phyloP scores from a whole-genome alignment of 2,797 vertebrate species.

The Antrozous pallidus region DNA sequence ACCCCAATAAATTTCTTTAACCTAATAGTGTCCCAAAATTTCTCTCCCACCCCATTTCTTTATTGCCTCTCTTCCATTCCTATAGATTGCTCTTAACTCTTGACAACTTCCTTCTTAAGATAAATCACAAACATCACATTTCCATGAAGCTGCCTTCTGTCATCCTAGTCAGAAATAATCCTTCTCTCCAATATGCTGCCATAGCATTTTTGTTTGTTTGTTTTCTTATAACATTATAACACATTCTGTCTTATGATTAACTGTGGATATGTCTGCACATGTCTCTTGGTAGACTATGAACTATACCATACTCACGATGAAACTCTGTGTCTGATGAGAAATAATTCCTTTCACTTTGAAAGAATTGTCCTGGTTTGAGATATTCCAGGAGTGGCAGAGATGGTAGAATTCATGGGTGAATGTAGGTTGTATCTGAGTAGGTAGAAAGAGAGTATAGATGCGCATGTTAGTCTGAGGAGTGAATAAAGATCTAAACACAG shows the following conservation, averaged over 20 bases:
- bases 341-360: not conserved
- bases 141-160: not conserved
- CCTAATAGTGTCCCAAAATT: not conserved
- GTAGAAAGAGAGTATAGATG: not conserved
- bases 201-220: not conserved
- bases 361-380: not conserved
- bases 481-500: not conserved
- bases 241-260: not conserved
- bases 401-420: not conserved
- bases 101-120: conserved; percentile 8
- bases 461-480: not conserved
- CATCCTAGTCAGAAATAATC: not conserved
- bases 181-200: not conserved
- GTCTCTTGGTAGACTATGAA: not conserved
- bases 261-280: not conserved
- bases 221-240: not conserved
- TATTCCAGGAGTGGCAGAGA: not conserved
- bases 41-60: not conserved
- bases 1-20: conserved; percentile 9
- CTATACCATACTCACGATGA: not conserved
- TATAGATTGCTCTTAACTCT: not conserved
- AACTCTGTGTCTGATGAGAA: not conserved
- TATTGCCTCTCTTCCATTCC: not conserved
- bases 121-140: not conserved
- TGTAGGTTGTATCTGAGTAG: not conserved